A percentile compares a stretch with the other conserved stretches of the same genome.
phyloP scores from a whole-genome alignment of 1,140 invertebrate genomes.

The Probaryconus sp. region DNA sequence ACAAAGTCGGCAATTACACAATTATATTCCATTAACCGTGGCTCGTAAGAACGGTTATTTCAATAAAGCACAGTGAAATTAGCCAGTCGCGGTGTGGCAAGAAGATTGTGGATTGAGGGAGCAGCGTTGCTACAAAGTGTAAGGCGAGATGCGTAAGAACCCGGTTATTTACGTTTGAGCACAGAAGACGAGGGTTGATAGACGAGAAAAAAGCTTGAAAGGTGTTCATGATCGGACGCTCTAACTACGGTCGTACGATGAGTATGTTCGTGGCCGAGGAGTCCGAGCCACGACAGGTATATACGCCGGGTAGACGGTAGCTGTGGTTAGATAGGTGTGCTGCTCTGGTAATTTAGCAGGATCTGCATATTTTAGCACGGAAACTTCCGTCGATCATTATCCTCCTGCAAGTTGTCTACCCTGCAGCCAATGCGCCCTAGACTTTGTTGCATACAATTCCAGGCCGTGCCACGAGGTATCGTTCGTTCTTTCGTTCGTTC shows the following conservation, averaged over 20 bases:
- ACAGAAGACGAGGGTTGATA: slow-evolving; percentile 60
- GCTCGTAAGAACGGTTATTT: slow-evolving; percentile 55
- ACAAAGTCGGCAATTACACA: slow-evolving; percentile 49
- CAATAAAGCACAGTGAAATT: slow-evolving; percentile 62
- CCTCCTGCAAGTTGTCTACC: slow-evolving; percentile 64
- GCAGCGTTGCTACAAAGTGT: slow-evolving; percentile 53
- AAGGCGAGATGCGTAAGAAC: slow-evolving; percentile 56
- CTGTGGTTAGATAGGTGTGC: slow-evolving; percentile 63
- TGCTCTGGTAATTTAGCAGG: slow-evolving; percentile 74
- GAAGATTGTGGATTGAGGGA: slow-evolving; percentile 54
- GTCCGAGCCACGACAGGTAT: slow-evolving; percentile 41
- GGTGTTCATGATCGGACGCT: slow-evolving; percentile 62
- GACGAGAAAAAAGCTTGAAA: slow-evolving; percentile 62
- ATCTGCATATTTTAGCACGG: slow-evolving; percentile 79
- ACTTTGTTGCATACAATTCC: slow-evolving; percentile 60
- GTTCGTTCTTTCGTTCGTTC: too few relatives aligned
- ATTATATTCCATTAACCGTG: slow-evolving; percentile 61
- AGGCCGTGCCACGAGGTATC: slow-evolving; percentile 36
- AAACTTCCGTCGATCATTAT: slow-evolving; percentile 78
- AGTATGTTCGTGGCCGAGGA: slow-evolving; percentile 53
- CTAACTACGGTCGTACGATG: slow-evolving; percentile 51
- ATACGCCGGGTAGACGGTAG: slow-evolving; percentile 55
- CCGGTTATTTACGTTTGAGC: slow-evolving; percentile 51
- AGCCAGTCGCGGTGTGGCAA: slow-evolving; percentile 31
- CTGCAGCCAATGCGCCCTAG: slow-evolving; percentile 56